Percentiles rank a stretch among this genome's conserved stretches.
Conservation (phyloP, 1,140 invertebrate species). For the Andrena cerasifolii region DNA sequence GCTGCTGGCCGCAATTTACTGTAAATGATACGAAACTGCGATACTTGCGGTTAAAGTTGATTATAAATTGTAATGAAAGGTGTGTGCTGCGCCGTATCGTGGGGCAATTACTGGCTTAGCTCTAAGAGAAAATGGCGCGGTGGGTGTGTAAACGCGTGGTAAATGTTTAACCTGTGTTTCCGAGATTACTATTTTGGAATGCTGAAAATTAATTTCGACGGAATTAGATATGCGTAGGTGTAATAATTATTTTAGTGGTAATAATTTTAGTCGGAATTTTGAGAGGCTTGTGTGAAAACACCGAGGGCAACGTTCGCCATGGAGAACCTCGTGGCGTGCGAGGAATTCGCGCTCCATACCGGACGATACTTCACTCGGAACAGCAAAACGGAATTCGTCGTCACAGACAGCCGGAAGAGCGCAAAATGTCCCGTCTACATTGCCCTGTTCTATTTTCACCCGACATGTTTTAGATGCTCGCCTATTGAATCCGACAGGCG, state of each 20-base stretch:
- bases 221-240: too few species aligned
- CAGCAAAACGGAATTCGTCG: conserved; percentile 34
- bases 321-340: conserved; percentile 14
- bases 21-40: not conserved
- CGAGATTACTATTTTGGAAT: too few species aligned
- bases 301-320: not conserved
- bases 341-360: conserved; percentile 25
- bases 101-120: too few species aligned
- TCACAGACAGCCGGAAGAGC: conserved; percentile 23
- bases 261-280: too few species aligned
- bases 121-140: too few species aligned
- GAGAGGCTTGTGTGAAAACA: too few species aligned
- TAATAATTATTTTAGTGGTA: too few species aligned
- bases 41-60: not conserved
- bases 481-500: conserved; percentile 41
- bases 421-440: conserved; percentile 33
- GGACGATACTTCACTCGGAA: conserved; percentile 29
- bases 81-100: too few species aligned
- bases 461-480: conserved; percentile 39
- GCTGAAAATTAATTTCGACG: too few species aligned
- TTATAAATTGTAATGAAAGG: not conserved
- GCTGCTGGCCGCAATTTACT: not conserved
- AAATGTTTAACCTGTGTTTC: too few species aligned
- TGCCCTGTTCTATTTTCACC: conserved; percentile 44
- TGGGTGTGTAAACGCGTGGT: too few species aligned